A percentile compares a stretch with the other conserved stretches of the same genome.
phyloP scores from a whole-genome alignment of 2,113 vertebrate genomes.

The Aviceda subcristata region DNA sequence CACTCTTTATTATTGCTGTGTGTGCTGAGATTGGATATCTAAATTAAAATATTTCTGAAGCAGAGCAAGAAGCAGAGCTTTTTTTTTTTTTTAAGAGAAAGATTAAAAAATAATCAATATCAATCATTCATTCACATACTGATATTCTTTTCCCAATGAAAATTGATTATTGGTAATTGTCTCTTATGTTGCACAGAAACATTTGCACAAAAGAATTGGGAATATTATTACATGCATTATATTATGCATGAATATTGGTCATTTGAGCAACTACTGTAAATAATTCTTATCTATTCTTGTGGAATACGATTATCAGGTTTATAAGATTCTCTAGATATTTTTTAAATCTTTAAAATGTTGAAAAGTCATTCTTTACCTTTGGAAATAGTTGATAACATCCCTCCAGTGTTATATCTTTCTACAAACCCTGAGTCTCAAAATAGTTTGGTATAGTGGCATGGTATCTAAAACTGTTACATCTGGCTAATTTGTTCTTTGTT shows the following conservation, averaged over 20 bases:
- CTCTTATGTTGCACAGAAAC: neutral
- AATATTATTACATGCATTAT: neutral
- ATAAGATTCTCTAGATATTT: neutral
- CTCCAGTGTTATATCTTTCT: neutral
- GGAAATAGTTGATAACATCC: neutral
- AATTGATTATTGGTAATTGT: neutral
- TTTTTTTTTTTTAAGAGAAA: neutral
- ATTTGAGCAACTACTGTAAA: neutral
- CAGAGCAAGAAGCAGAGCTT: neutral
- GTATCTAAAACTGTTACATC: neutral
- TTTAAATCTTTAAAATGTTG: neutral
- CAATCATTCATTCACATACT: neutral
- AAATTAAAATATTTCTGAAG: neutral
- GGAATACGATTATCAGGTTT: neutral
- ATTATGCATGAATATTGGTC: neutral
- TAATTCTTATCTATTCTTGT: neutral
- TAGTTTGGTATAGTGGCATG: neutral
- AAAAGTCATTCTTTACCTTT: neutral
- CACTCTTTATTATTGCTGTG: neutral
- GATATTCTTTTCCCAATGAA: neutral
- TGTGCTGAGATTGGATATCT: neutral
- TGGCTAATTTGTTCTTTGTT: neutral
- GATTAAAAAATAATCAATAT: neutral
- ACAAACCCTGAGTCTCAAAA: rapidly evolving
- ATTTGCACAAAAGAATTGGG: neutral